A percentile compares a stretch with the other conserved stretches of the same genome.
These are phyloP conservation scores for Cyclopterus lumpus DNA, from an alignment of 2,797 vertebrate genomes.

Conservation along the genomic window DNA sequence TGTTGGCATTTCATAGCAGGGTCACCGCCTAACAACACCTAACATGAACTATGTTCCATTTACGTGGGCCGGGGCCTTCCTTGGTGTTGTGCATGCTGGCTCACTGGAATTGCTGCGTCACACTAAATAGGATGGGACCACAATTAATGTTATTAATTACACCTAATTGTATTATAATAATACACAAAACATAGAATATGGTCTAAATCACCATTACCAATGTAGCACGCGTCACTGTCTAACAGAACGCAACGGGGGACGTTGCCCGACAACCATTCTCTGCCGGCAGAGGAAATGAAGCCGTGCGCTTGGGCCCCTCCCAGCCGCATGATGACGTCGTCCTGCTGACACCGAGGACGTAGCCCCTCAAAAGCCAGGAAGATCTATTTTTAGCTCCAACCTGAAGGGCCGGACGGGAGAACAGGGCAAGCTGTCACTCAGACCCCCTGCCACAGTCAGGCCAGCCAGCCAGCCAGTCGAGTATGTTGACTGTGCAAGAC, in stretches of 20 bases:
- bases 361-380: slow-evolving; percentile 48
- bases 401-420: slow-evolving; percentile 63
- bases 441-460: slow-evolving; percentile 64
- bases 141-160: not conserved
- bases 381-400: slow-evolving; percentile 74
- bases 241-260: not conserved
- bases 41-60: not conserved
- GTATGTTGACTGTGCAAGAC: slow-evolving; percentile 2
- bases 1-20: not conserved
- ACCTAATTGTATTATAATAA: not conserved
- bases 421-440: slow-evolving; percentile 62
- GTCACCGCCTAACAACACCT: not conserved
- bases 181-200: not conserved
- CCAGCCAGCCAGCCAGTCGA: slow-evolving; percentile 19
- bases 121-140: not conserved
- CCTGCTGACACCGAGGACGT: slow-evolving; percentile 55
- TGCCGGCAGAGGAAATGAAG: slow-evolving; percentile 9
- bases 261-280: not conserved
- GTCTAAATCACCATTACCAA: not conserved
- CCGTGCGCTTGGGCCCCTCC: slow-evolving; percentile 5
- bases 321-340: slow-evolving; percentile 46
- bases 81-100: not conserved
- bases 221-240: not conserved
- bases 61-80: not conserved
- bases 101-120: not conserved